phyloP scores from a whole-genome alignment of 2,888 invertebrate species.

The Cybosia mesomella region DNA sequence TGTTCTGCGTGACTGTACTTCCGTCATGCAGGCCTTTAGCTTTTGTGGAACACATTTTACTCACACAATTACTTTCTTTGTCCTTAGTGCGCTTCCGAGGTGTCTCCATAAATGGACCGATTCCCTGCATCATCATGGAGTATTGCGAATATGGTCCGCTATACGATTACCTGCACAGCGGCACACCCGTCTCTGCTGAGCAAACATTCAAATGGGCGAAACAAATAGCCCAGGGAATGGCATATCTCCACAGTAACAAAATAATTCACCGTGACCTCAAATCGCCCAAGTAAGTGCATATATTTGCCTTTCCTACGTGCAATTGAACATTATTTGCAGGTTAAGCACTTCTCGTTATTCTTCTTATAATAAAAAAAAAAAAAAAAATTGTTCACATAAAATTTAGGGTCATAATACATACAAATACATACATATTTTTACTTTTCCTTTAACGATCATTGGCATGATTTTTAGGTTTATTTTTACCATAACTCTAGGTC shows the following conservation, averaged over 20 bases:
- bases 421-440: too few species aligned
- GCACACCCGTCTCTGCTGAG: constrained; percentile 94
- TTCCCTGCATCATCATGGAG: constrained; percentile 99
- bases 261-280: constrained; percentile 99
- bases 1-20: neutral
- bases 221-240: constrained; percentile 98
- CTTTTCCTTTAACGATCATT: too few species aligned
- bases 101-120: constrained; percentile 96
- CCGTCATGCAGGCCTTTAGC: neutral
- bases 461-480: too few species aligned
- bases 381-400: too few species aligned
- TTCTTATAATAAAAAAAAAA: too few species aligned
- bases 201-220: constrained; percentile 97
- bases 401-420: too few species aligned
- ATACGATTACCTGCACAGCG: constrained; percentile 95
- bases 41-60: neutral
- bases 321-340: too few species aligned
- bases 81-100: constrained; percentile 90
- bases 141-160: constrained; percentile 98
- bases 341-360: too few species aligned
- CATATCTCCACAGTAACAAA: constrained; percentile 97
- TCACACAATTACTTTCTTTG: constrained; percentile 11
- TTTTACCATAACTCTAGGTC: too few species aligned
- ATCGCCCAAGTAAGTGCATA: constrained; percentile 96
- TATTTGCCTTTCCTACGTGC: neutral